These are phyloP conservation scores for Atta cephalotes DNA, from an alignment of 1,140 invertebrate genomes.

Conservation along the genomic window DNA sequence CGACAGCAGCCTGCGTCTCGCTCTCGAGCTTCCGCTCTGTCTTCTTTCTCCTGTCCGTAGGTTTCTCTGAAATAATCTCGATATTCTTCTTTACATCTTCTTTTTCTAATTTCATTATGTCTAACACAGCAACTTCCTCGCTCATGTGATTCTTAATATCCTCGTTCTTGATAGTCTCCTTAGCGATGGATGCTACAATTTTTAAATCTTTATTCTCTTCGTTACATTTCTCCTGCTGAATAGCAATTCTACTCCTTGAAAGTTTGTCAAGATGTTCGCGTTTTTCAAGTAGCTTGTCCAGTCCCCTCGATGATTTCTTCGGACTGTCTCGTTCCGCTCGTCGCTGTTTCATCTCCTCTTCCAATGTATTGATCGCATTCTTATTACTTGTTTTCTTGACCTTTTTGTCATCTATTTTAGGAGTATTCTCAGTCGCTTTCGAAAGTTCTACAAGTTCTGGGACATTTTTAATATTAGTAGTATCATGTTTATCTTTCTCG, in stretches of 20 bases:
- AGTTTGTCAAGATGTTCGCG: conserved; percentile 84
- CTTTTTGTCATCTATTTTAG: conserved; percentile 76
- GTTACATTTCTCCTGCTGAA: conserved; percentile 66
- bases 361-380: conserved; percentile 82
- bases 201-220: conserved; percentile 66
- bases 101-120: conserved; percentile 64
- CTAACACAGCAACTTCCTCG: conserved; percentile 53
- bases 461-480: conserved; percentile 74
- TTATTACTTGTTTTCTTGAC: conserved; percentile 77
- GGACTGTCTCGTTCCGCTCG: conserved; percentile 85
- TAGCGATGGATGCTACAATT: not conserved
- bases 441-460: conserved; percentile 82
- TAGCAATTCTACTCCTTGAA: conserved; percentile 77
- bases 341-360: conserved; percentile 87
- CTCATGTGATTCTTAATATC: conserved; percentile 72
- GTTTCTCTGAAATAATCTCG: conserved; percentile 34
- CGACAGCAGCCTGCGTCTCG: conserved; percentile 23
- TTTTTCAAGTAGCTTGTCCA: conserved; percentile 86
- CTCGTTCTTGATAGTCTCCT: conserved; percentile 70
- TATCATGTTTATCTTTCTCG: conserved; percentile 65
- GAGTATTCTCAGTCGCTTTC: conserved; percentile 54
- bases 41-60: conserved; percentile 62
- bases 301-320: conserved; percentile 84
- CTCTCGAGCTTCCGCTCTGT: conserved; percentile 59
- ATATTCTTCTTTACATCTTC: conserved; percentile 57